Percentiles rank a stretch among this genome's conserved stretches.
Evolutionary conservation across 2,113 vertebrate genomes (phyloP).

Genomic region (Hippocampus zosterae): DNA sequence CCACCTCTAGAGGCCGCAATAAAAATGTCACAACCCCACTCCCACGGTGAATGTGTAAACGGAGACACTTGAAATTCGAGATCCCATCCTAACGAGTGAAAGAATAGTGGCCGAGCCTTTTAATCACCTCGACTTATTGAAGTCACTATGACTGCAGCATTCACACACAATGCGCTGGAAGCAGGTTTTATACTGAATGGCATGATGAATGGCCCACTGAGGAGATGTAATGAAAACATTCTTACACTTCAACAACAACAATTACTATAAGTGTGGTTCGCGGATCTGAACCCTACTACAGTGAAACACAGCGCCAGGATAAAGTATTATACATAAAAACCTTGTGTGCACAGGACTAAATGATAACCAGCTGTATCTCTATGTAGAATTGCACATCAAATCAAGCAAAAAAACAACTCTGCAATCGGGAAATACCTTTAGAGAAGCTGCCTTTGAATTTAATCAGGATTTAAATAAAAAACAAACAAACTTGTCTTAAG

Average conservation of each 20-base stretch:
- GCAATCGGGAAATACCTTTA: background rate
- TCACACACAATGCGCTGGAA: background rate
- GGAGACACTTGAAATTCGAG: conserved; percentile 99
- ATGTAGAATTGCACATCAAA: background rate
- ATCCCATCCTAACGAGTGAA: conserved; percentile 69
- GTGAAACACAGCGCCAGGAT: background rate
- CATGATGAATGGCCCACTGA: background rate
- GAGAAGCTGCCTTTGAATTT: background rate
- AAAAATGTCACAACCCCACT: conserved; percentile 70
- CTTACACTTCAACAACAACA: background rate
- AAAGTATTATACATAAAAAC: background rate
- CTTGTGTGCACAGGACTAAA: background rate
- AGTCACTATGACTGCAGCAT: conserved; percentile 35
- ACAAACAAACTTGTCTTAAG: background rate
- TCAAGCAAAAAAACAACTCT: background rate
- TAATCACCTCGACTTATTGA: conserved; percentile 66
- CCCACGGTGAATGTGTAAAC: conserved; percentile 94
- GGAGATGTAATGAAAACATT: background rate
- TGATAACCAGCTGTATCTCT: background rate
- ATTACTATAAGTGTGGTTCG: background rate
- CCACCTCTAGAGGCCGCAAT: conserved; percentile 82
- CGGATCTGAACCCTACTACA: background rate
- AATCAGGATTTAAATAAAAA: too few relatives aligned
- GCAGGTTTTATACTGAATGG: background rate
- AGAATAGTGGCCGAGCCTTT: conserved; percentile 69